A percentile compares a stretch with the other conserved stretches of the same genome.
Conservation (phyloP, 2,797 vertebrate genomes). For the Eulemur coronatus region DNA sequence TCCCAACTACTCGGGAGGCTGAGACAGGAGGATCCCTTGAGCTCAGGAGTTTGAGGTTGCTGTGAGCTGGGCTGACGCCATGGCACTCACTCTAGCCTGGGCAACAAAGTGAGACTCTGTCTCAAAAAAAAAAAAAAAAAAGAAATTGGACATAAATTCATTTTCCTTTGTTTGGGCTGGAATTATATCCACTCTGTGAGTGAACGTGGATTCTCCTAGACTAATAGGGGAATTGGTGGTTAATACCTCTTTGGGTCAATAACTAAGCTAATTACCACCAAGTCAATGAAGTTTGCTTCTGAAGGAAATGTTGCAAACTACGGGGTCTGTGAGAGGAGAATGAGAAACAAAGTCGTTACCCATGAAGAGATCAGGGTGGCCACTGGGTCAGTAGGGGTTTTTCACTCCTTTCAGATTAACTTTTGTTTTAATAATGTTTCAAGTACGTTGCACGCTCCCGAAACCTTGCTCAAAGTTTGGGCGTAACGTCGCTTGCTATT, state of each 20-base stretch:
- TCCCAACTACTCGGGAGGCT: too few species aligned
- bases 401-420: conserved; percentile 45
- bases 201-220: not conserved
- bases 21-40: too few species aligned
- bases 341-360: not conserved
- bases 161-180: not conserved
- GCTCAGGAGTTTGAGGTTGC: too few species aligned
- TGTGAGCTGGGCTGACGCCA: too few species aligned
- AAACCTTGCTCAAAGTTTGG: conserved; percentile 22
- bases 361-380: not conserved
- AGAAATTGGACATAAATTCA: not conserved
- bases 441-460: not conserved
- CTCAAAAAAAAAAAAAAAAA: too few species aligned
- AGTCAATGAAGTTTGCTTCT: not conserved
- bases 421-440: conserved; percentile 27
- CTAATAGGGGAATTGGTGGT: not conserved
- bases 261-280: not conserved
- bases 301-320: not conserved
- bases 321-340: not conserved
- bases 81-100: too few species aligned
- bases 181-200: not conserved
- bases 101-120: too few species aligned
- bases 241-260: not conserved
- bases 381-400: not conserved
- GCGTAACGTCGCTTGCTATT: not conserved